Base-by-base conservation (phyloP, 2,888 invertebrate genomes). In the Mesoligia furuncula region DNA sequence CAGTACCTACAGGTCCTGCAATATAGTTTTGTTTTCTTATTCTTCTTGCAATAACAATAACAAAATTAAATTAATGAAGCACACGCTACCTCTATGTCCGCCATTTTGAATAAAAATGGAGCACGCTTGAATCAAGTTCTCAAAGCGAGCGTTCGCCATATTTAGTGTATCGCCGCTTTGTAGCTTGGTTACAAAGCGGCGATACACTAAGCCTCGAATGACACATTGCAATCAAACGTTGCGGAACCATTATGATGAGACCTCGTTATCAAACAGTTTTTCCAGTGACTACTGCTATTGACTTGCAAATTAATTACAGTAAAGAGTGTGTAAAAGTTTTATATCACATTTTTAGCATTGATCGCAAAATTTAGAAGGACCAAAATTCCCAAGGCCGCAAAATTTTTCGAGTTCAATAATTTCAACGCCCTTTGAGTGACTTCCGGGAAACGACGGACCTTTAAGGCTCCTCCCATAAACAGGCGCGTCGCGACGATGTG, bases 351-450 rank as follows among this genome's bases (percentile, higher is more conserved):
- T 17, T n/a, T 42, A 42, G 0, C 11, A 17, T 17, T 42, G 6
- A 17, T 20, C 2, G 17, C 6, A 27, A 42, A 45, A 72, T 48
- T n/a, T 3, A 2, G 31, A 3, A 24, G 8, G 27, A 11, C 1
- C 17, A 42, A 61, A 61, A 3, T n/a, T 31, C n/a, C 0, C 15
- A 51, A 15, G 31, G 51, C 24, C 17, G 17, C 17, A 2, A 51
- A n/a, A 17, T 24, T 13, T 69, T 45, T 48, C 24, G 8, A 62
- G 8, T 80, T 70, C 24, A 64, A 77, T 68, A 1, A 80, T 78
- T 80, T 13, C 2, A 36, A 36, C 24, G 6, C 8, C n/a, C 24
- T n/a, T 79, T 27, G 48, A 51, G 42, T 61, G 17, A 42, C 13
- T 78, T 77, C 67, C 66, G 39, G 67, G n/a, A 51, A 17, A 31